Conservation (phyloP, 2,797 vertebrate species). For the Orestias chungarensis region DNA sequence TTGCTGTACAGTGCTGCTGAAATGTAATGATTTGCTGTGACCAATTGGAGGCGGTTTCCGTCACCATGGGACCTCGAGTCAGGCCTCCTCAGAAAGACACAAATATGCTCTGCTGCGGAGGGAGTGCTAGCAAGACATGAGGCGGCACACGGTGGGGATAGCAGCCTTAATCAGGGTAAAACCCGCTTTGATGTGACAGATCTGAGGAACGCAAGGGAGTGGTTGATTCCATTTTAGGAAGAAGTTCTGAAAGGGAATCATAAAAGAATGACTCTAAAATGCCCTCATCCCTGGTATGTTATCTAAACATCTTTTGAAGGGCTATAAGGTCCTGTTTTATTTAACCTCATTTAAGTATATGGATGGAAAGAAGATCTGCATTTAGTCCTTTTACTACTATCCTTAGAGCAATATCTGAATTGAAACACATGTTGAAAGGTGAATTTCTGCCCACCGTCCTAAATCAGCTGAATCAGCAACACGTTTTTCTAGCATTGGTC, state of each 20-base stretch:
- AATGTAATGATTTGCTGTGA: slow-evolving; percentile 51
- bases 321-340: background rate
- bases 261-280: too few species aligned
- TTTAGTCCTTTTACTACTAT: background rate
- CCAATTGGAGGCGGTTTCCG: slow-evolving; percentile 66
- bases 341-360: background rate
- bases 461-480: slow-evolving; percentile 2
- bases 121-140: slow-evolving; percentile 12
- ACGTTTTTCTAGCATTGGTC: background rate
- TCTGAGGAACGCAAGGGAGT: slow-evolving; percentile 18
- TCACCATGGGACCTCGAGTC: slow-evolving; percentile 52
- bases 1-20: slow-evolving; percentile 29
- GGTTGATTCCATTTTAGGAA: slow-evolving; percentile 34
- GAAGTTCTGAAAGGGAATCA: slow-evolving; percentile 13
- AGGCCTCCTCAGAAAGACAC: slow-evolving; percentile 51
- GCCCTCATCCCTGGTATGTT: slow-evolving; percentile 1
- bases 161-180: slow-evolving; percentile 57
- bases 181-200: slow-evolving; percentile 55
- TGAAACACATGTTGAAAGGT: background rate
- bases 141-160: slow-evolving; percentile 20
- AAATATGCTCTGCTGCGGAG: slow-evolving; percentile 40
- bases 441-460: background rate
- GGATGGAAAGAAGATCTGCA: background rate
- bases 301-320: background rate
- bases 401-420: background rate